Evolutionary conservation across 2,797 vertebrate species (phyloP).

Genomic region (Gastrophryne carolinensis): DNA sequence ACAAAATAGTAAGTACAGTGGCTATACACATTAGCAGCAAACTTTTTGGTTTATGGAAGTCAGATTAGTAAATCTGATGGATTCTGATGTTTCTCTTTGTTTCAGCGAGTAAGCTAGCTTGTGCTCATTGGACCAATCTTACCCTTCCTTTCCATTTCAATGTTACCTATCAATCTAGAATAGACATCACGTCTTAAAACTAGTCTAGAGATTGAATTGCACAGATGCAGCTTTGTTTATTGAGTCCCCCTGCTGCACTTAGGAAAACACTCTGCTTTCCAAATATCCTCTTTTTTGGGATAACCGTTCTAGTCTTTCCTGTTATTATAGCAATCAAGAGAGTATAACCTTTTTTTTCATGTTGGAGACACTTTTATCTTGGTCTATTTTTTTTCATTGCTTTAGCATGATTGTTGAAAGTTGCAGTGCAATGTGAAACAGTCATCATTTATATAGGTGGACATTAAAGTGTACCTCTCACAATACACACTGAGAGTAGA

Average conservation of each 20-base stretch:
- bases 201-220: background rate
- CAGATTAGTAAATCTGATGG: background rate
- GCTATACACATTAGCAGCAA: too few relatives aligned
- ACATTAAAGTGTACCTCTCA: background rate
- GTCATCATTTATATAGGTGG: background rate
- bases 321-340: slow-evolving; percentile 1
- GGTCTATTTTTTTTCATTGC: background rate
- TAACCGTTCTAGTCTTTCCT: background rate
- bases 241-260: slow-evolving; percentile 15
- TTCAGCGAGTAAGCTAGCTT: background rate
- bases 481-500: background rate
- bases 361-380: slow-evolving; percentile 7
- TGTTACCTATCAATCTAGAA: background rate
- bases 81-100: background rate
- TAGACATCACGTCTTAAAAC: slow-evolving; percentile 22
- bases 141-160: background rate
- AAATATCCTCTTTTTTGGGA: slow-evolving; percentile 9
- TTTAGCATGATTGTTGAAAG: background rate
- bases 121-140: slow-evolving; percentile 9
- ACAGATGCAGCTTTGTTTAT: slow-evolving; percentile 19
- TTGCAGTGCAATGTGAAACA: slow-evolving; percentile 21
- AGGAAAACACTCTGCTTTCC: slow-evolving; percentile 23
- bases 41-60: background rate
- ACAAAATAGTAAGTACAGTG: too few relatives aligned
- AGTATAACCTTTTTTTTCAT: background rate